Base-by-base conservation (phyloP, 2,888 invertebrate species). In the Hoplodrina blanda region DNA sequence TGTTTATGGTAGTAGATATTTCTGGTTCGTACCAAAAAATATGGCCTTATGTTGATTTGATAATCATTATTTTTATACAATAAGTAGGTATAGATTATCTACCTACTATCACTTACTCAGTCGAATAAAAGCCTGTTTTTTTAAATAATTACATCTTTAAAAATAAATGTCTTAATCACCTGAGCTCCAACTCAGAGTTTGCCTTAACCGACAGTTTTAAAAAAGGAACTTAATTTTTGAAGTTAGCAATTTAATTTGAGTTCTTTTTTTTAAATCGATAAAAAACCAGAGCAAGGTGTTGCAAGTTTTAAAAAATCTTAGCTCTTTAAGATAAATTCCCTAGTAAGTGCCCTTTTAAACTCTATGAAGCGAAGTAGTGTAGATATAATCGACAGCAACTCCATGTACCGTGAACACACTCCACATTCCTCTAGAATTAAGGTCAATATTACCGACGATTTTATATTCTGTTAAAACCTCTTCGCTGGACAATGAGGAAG, bases 391-490 rank as follows among this genome's bases (percentile, higher is more conserved):
- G 80, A 74, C 70, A 70, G 73, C 73, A 62, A 68, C 69, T 80
- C 73, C 64, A 84, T 37, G 46, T 69, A 66, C 87, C 81, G 78
- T 87, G 86, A 89, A 85, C 88, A 90, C 87, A 73, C 82, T 90
- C 92, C 94, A 95, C 95, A 95, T 95, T 95, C 95, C 95, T 93
- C 83, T 95, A 95, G 94, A 83, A 75, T 90, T 95, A 95, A 94
- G 94, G 84, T 82, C 74, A 81, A 82, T 76, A 70, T 78, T 84
- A 75, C 78, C 57, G 62, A 69, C 60, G 56, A 50, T 62, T 76
- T 76, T 78, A 62, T 82, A 71, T 76, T 80, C 76, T 77, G 77
- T 79, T 82, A 11, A 73, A 67, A 75, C 71, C 63, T 76, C 57
- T 72, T 63, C 54, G 52, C 63, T 81, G 57, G 33, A 72, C 19